Conservation (phyloP, 1,140 invertebrate species). For the Acromyrmex echinatior region DNA sequence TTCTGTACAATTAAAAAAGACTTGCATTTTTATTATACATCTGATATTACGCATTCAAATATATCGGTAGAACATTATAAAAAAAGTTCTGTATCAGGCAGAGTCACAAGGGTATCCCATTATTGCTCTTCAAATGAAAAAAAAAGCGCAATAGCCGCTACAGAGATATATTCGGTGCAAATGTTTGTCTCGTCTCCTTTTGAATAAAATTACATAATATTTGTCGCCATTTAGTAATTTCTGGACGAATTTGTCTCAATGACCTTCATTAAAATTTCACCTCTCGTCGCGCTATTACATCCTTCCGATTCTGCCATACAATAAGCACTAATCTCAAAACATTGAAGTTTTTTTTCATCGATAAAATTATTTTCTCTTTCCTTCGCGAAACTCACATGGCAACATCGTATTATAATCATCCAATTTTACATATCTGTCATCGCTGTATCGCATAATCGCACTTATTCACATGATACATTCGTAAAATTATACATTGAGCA, state of each 20-base stretch:
- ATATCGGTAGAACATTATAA: slow-evolving; percentile 47
- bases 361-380: slow-evolving; percentile 34
- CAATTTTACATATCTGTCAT: slow-evolving; percentile 38
- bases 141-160: slow-evolving; percentile 7
- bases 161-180: slow-evolving; percentile 21
- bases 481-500: slow-evolving; percentile 61
- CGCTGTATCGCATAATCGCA: slow-evolving; percentile 52
- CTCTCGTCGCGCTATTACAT: background rate
- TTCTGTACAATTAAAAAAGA: slow-evolving; percentile 49
- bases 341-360: slow-evolving; percentile 49
- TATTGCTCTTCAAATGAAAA: background rate
- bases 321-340: slow-evolving; percentile 54
- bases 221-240: slow-evolving; percentile 47
- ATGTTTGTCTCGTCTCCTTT: slow-evolving; percentile 50
- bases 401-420: slow-evolving; percentile 28
- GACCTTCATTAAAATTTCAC: slow-evolving; percentile 57
- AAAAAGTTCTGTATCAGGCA: slow-evolving; percentile 33
- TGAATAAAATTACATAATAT: slow-evolving; percentile 64
- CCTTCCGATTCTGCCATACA: slow-evolving; percentile 21
- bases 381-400: background rate
- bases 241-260: slow-evolving; percentile 49
- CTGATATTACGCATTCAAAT: slow-evolving; percentile 52
- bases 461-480: slow-evolving; percentile 57
- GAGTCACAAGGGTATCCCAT: background rate
- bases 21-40: slow-evolving; percentile 7